A percentile compares a stretch with the other conserved stretches of the same genome.
Evolutionary conservation across 2,888 invertebrate species (phyloP).

Genomic region (Phlogophora meticulosa): DNA sequence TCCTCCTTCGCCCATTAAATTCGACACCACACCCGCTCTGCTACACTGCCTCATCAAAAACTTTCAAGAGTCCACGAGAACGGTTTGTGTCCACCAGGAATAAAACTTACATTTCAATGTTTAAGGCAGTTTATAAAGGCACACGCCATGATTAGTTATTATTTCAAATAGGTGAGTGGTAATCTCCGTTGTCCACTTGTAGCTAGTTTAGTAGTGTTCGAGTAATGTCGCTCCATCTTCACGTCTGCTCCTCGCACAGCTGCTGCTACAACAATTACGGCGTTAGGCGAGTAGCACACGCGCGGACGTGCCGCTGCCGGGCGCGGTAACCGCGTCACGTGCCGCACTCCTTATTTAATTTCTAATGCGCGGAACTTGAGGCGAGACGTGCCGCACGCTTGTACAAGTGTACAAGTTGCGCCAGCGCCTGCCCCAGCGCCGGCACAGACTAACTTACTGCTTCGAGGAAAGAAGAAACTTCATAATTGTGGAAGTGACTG

Average conservation of each 20-base stretch:
- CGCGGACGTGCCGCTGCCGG: constrained; percentile 31
- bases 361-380: constrained; percentile 44
- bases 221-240: not conserved
- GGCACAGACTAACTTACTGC: constrained; percentile 5
- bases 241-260: constrained; percentile 13
- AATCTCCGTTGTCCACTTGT: not conserved
- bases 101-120: not conserved
- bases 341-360: constrained; percentile 58
- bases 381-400: constrained; percentile 41
- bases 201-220: not conserved
- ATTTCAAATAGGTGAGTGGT: not conserved
- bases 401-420: constrained; percentile 16
- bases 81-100: not conserved
- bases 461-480: constrained; percentile 13
- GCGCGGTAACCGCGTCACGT: constrained; percentile 48
- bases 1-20: too few species aligned
- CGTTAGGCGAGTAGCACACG: constrained; percentile 19
- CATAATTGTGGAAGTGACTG: not conserved
- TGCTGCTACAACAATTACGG: constrained; percentile 36
- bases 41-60: not conserved
- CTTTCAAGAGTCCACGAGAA: not conserved
- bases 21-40: not conserved
- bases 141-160: not conserved
- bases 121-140: too few species aligned
- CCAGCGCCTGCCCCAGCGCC: not conserved